Evolutionary conservation across 2,888 invertebrate species (phyloP), one percentile per base, ranked within the genome.

Genomic region (Trisateles emortualis): DNA sequence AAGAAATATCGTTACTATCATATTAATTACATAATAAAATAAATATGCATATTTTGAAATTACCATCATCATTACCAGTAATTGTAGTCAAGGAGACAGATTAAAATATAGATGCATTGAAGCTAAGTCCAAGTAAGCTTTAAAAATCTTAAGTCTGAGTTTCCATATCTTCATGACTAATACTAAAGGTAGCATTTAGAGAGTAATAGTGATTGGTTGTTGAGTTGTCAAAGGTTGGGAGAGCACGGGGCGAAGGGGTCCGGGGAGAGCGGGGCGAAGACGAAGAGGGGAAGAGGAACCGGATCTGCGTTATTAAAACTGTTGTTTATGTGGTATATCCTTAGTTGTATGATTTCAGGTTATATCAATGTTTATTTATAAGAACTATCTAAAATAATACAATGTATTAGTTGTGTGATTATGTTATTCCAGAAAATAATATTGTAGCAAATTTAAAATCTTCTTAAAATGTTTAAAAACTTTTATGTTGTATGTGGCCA

Each of bases 181-280:
- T 44, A 48, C 56, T 47, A 52, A 67, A 73, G 75, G 78, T 78
- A 74, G 83, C 79, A 75, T 85, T 78, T 65, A 68, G 52, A 68
- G 74, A 80, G 80, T 83, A 83, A 74, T 68, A 73, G 75, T 89
- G 86, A 90, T 90, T 88, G 87, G 90, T 86, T 89, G 75, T 88
- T 90, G 83, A 90, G 89, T 88, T 90, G 84, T 87, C 84, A 72
- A 84, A 88, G 88, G 87, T 83, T 79, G 83, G 81, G 83, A 66
- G 69, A 42, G 51, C 76, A 82, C 57, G 77, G 72, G 75, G 67
- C 83, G 71, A 75, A 19, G 78, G 57, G 77, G 57, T 62, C 70
- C 70, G 73, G 59, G 74, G 66, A 74, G 78, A 60, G 69, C 72
- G 72, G 77, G 74, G 68, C 55, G 74, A 65, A 68, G 69, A 68